Percentiles rank a stretch among this genome's conserved stretches.
Conservation (phyloP, 1,140 invertebrate genomes). For the Druon quercuslanigerum region DNA sequence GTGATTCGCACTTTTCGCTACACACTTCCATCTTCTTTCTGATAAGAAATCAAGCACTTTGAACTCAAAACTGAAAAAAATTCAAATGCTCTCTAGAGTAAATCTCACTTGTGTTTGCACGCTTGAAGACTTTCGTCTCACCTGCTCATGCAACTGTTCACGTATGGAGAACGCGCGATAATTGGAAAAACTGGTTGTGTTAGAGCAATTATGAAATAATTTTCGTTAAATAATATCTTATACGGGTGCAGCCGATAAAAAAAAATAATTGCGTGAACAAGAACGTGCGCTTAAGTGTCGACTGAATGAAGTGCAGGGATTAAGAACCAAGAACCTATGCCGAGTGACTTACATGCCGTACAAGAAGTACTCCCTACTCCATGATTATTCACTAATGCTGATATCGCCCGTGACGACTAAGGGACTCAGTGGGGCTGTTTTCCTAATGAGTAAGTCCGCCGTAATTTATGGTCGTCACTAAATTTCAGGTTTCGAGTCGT, state of each 20-base stretch:
- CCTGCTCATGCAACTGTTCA: not conserved
- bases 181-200: slow-evolving; percentile 8
- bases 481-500: too few relatives aligned
- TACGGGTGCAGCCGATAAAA: not conserved
- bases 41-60: not conserved
- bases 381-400: slow-evolving; percentile 5
- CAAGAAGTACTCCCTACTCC: slow-evolving; percentile 33
- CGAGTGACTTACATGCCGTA: not conserved
- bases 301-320: too few relatives aligned
- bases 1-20: slow-evolving; percentile 24
- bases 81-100: not conserved
- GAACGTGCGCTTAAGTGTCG: too few relatives aligned
- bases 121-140: not conserved
- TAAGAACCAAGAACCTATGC: too few relatives aligned
- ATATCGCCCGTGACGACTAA: not conserved
- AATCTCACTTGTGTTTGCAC: not conserved
- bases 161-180: not conserved
- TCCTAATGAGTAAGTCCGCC: too few relatives aligned
- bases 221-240: not conserved
- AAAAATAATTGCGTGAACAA: too few relatives aligned
- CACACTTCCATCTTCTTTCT: slow-evolving; percentile 41
- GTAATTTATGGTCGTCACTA: too few relatives aligned
- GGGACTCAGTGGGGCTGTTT: not conserved
- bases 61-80: not conserved
- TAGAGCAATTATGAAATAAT: not conserved